Evolutionary conservation across 2,888 invertebrate genomes (phyloP), one percentile per base, ranked within the genome.

Genomic region (Lissonota sp.): DNA sequence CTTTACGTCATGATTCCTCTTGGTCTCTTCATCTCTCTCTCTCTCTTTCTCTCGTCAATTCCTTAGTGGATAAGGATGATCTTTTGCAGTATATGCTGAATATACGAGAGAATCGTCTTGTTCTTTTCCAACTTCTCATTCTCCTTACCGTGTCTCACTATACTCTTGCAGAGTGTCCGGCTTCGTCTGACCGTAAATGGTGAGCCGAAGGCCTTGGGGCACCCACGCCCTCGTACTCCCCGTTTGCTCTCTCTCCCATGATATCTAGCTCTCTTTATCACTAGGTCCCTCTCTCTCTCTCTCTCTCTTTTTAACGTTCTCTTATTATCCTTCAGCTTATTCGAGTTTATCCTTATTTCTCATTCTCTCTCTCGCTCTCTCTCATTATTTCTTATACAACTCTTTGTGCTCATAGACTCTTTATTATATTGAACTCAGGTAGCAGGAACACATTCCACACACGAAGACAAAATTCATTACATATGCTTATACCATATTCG

Each of bases 141-240:
- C 49, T 66, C 70, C 81, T 83, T 81, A 76, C 73, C 63, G 72
- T 79, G 72, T 78, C 64, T 79, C 72, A 79, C 80, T 67, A 62
- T 75, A 69, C 72, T 79, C 81, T 57, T 83, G 70, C 62, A 62
- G 83, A 79, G 85, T 86, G 87, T 88, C 87, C 88, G 87, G 87
- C 87, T 86, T 79, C 75, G 83, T 70, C 84, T 85, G 86, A 73
- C 90, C 90, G 88, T 90, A 91, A 90, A 90, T 88, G 91, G 90
- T 86, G 87, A 89, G 88, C 87, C 87, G 90, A 87, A 90, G 89
- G 89, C 90, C 90, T 88, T 89, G 88, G 87, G 83, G 89, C 89
- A 87, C 90, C 91, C 89, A 91, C 90, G 88, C 88, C 87, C 88
- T 86, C 87, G 83, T 85, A 83, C 84, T 83, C 88, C 84, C 66